Percentiles rank a stretch among this genome's conserved stretches.
Evolutionary conservation across 2,888 invertebrate genomes (phyloP).

Genomic region (Xanthorhoe spadicearia): DNA sequence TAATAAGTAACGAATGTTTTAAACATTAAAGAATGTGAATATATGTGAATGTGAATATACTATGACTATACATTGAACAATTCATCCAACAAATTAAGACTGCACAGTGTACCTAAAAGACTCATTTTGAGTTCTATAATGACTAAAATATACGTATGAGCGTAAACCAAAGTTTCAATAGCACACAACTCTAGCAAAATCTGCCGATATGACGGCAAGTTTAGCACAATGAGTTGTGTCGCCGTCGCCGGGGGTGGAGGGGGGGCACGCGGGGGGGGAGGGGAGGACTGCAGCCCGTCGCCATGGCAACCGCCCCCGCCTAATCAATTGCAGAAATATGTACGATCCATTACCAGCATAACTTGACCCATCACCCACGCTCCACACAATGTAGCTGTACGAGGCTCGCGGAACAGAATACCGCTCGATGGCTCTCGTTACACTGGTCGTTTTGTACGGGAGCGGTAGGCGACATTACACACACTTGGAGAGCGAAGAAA

Average conservation of each 20-base stretch:
- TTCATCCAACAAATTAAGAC: too few species aligned
- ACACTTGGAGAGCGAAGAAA: conserved; percentile 64
- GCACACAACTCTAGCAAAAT: conserved; percentile 27
- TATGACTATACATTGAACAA: too few species aligned
- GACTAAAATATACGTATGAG: not conserved
- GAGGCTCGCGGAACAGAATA: conserved; percentile 47
- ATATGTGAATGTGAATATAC: too few species aligned
- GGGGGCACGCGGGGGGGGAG: conserved; percentile 38
- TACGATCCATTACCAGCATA: conserved; percentile 71
- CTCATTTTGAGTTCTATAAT: not conserved
- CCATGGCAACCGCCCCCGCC: conserved; percentile 82
- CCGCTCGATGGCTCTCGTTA: conserved; percentile 47
- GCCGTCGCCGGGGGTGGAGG: conserved; percentile 40
- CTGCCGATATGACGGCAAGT: conserved; percentile 50
- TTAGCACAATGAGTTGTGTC: conserved; percentile 60
- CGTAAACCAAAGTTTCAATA: conserved; percentile 12
- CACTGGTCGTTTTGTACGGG: conserved; percentile 59
- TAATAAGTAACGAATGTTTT: too few species aligned
- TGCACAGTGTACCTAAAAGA: too few species aligned
- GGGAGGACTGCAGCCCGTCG: conserved; percentile 61
- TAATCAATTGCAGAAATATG: conserved; percentile 86
- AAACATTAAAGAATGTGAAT: too few species aligned
- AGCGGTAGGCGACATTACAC: conserved; percentile 66
- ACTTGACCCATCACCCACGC: conserved; percentile 50
- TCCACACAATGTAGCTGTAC: conserved; percentile 34